A percentile compares a stretch with the other conserved stretches of the same genome.
These are phyloP conservation scores for Oscarella lobularis DNA, from an alignment of 37 sponge, comb jelly and placozoan species.

Conservation along the genomic window DNA sequence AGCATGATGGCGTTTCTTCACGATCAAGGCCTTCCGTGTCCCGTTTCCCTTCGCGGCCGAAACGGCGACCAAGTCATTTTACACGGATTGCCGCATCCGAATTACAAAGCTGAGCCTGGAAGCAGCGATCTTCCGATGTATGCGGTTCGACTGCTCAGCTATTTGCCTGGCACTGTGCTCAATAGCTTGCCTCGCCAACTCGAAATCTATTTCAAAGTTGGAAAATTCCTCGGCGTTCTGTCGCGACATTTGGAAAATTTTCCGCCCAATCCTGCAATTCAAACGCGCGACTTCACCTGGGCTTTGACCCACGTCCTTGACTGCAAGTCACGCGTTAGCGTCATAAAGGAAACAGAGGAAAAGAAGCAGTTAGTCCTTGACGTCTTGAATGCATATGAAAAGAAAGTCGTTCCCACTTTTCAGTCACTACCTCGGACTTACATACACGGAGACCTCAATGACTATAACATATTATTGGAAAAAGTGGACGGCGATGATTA, in stretches of 20 bases:
- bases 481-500: neutral
- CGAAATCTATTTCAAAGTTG: neutral
- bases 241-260: neutral
- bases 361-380: neutral
- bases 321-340: neutral
- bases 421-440: neutral
- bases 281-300: neutral
- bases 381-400: neutral
- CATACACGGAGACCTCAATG: constrained; percentile 1
- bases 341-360: neutral
- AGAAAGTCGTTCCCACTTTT: neutral
- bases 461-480: neutral
- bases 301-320: neutral
- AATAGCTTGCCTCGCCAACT: neutral
- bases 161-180: neutral
- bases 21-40: neutral
- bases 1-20: neutral
- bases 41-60: neutral
- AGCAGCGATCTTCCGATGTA: neutral
- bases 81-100: neutral
- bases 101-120: too few relatives aligned
- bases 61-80: neutral
- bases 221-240: neutral
- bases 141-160: neutral
- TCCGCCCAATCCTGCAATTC: neutral